phyloP scores from a whole-genome alignment of 2,113 vertebrate genomes.

The Osmerus eperlanus region DNA sequence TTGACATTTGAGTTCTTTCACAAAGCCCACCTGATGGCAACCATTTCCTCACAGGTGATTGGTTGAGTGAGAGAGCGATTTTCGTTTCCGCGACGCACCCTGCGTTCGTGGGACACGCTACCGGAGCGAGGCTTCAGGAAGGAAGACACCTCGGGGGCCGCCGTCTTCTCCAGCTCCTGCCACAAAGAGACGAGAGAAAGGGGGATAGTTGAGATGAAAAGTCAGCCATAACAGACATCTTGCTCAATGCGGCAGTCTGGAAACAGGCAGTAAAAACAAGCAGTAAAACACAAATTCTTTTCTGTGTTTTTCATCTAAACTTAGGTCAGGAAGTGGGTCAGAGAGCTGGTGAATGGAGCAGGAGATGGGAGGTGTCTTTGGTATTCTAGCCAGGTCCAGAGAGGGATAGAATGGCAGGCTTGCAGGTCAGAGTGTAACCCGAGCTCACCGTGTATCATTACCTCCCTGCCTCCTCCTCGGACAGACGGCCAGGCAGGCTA shows the following conservation, averaged over 20 bases:
- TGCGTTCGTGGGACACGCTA: conserved; percentile 54
- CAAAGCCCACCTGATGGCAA: conserved; percentile 61
- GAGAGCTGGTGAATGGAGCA: conserved; percentile 48
- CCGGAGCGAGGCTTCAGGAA: conserved; percentile 67
- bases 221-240: too few relatives aligned
- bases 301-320: not conserved
- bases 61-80: conserved; percentile 71
- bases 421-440: conserved; percentile 60
- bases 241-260: too few relatives aligned
- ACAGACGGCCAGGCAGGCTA: conserved; percentile 45
- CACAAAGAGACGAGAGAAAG: not conserved
- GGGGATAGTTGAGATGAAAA: not conserved
- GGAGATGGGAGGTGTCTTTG: conserved; percentile 26
- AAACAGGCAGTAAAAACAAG: too few relatives aligned
- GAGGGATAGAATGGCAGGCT: conserved; percentile 39
- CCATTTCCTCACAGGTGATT: conserved; percentile 69
- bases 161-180: conserved; percentile 74
- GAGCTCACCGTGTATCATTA: conserved; percentile 60
- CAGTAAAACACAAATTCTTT: not conserved
- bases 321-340: conserved; percentile 19
- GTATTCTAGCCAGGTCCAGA: conserved; percentile 25
- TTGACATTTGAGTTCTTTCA: not conserved
- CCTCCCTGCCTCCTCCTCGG: conserved; percentile 28
- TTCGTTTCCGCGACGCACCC: conserved; percentile 60
- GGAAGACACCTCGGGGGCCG: conserved; percentile 53